These are phyloP conservation scores for Metacarcinus magister DNA, from an alignment of 2,888 invertebrate genomes.

Conservation along the genomic window DNA sequence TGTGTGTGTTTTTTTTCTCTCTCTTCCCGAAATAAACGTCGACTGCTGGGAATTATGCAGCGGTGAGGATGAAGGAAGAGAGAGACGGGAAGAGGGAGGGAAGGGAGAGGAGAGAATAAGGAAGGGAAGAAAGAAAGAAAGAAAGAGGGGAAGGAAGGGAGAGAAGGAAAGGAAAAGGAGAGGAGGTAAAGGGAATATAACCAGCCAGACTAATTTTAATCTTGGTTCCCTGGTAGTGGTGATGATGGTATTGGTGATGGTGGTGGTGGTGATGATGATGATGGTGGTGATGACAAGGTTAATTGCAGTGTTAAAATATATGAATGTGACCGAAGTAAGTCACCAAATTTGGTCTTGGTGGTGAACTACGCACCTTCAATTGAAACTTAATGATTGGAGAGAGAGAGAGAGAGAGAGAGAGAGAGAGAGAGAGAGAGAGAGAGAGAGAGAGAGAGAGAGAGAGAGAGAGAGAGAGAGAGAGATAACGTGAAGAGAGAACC, in stretches of 20 bases:
- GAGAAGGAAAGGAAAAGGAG: not conserved
- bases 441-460: slow-evolving; percentile 58
- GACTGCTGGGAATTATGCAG: not conserved
- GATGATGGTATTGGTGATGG: not conserved
- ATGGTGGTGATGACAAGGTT: not conserved
- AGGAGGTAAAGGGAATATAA: not conserved
- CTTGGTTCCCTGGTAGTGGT: not conserved
- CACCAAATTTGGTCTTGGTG: not conserved
- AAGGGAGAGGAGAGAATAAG: not conserved
- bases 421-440: slow-evolving; percentile 57
- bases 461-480: slow-evolving; percentile 31
- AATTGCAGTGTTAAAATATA: too few relatives aligned
- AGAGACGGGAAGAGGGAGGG: not conserved
- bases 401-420: slow-evolving; percentile 64
- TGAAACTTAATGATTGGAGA: not conserved
- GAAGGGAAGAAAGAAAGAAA: not conserved
- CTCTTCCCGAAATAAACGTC: not conserved
- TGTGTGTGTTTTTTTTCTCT: slow-evolving; percentile 5
- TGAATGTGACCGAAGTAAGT: not conserved
- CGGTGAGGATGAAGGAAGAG: not conserved
- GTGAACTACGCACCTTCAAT: not conserved
- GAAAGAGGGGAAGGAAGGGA: not conserved
- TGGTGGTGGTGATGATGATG: not conserved
- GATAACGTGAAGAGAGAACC: not conserved
- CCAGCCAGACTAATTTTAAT: not conserved